Base-by-base conservation (phyloP, 2,113 vertebrate species). In the Campylorhamphus procurvoides region DNA sequence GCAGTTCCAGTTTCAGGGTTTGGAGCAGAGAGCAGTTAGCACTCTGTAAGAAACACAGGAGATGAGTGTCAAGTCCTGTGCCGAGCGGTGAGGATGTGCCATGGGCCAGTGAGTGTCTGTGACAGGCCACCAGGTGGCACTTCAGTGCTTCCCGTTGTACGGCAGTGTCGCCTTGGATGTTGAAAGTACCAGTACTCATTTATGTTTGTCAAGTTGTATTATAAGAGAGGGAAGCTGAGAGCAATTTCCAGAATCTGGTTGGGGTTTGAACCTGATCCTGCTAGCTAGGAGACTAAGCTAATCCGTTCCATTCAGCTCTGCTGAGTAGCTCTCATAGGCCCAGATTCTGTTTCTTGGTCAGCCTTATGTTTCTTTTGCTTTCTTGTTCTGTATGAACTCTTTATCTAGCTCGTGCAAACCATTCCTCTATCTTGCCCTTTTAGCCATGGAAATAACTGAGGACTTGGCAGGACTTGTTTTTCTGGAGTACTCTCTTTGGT, bases 321-420 rank as follows among this genome's bases (percentile, higher is more conserved):
- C 66, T 91, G 90, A 89, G 39, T 78, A 46, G 81, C 39, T 3
- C 3, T 37, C 76, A 4, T 44, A 90, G 88, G 40, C 49, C 62
- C 19, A 47, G 84, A 76, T 74, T 79, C 55, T 0, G 2, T 52
- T 91, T 82, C 86, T 95, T 72, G 49, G 75, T 71, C 52, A 35
- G 1, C 37, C 40, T 44, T 13, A 3, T 7, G 10, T 95, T 97
- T 95, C 53, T 85, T 91, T 93, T 91, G 66, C 80, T 89, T 95
- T 90, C 75, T 68, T 68, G n/a, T 94, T 95, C 76, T 94, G 66
- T 95, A 59, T 59, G 60, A 87, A 87, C 47, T 73, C 64, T 88
- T 96, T 90, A 1, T 86, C 77, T 73, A 80, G 67, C 44, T 68
- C 2, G 0, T 74, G 63, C 63, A 73, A 40, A 47, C 37, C 53